Evolutionary conservation across 2,113 vertebrate genomes (phyloP).

Genomic region (Entelurus aequoreus): DNA sequence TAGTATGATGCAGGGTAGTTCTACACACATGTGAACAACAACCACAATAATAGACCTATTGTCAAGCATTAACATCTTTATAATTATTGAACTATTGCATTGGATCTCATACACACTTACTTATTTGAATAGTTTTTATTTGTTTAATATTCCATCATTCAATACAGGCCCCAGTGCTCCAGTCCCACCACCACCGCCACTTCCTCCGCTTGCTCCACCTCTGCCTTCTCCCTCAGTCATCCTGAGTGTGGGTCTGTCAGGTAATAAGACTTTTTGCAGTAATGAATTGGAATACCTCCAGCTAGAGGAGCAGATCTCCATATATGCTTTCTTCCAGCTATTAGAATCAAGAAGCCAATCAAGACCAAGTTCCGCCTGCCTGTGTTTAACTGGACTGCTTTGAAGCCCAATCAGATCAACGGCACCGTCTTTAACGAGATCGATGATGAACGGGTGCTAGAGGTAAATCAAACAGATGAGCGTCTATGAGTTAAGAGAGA

Average conservation of each 20-base stretch:
- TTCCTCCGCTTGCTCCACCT: slow-evolving; percentile 67
- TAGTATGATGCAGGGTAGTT: background rate
- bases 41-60: too few relatives aligned
- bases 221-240: slow-evolving; percentile 87
- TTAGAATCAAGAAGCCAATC: slow-evolving; percentile 97
- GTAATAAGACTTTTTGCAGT: slow-evolving; percentile 52
- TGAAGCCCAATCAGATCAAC: slow-evolving; percentile 97
- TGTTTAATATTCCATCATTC: slow-evolving; percentile 18
- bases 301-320: background rate
- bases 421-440: slow-evolving; percentile 97
- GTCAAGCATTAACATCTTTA: too few relatives aligned
- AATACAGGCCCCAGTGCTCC: slow-evolving; percentile 67
- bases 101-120: background rate
- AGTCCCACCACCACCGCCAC: slow-evolving; percentile 62
- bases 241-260: slow-evolving; percentile 85
- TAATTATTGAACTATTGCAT: background rate
- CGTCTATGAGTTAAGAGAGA: background rate
- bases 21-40: too few relatives aligned
- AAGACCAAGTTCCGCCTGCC: slow-evolving; percentile 97
- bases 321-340: slow-evolving; percentile 67
- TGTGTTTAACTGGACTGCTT: slow-evolving; percentile 94
- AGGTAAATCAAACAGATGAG: slow-evolving; percentile 69
- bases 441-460: slow-evolving; percentile 90
- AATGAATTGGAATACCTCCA: background rate
- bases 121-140: background rate